Evolutionary conservation across 2,113 vertebrate species (phyloP).

Genomic region (Myrmecophaga tridactyla): DNA sequence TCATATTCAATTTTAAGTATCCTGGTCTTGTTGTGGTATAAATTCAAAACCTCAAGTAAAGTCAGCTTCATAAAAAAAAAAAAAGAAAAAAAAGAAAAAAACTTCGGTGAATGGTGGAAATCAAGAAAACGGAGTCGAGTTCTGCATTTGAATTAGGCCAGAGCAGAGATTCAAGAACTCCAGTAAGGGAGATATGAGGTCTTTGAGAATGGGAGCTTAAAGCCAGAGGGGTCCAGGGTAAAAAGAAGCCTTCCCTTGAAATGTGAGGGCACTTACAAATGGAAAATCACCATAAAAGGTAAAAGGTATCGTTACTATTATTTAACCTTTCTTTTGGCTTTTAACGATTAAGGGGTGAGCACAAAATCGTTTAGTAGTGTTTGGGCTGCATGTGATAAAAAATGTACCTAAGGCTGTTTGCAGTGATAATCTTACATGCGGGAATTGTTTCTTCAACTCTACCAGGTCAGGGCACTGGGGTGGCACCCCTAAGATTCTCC

Average conservation of each 20-base stretch:
- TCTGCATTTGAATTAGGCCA: not conserved
- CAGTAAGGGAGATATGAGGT: not conserved
- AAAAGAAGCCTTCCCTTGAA: not conserved
- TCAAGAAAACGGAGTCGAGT: not conserved
- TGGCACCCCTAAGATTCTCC: not conserved
- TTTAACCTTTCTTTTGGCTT: not conserved
- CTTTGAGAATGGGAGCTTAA: not conserved
- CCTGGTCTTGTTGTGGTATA: not conserved
- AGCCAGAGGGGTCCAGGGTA: not conserved
- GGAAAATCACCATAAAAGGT: not conserved
- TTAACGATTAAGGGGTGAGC: not conserved
- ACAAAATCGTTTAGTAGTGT: not conserved
- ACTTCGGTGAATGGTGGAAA: constrained; percentile 2
- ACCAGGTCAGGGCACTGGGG: not conserved
- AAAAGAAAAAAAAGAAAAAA: not conserved
- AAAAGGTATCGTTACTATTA: not conserved
- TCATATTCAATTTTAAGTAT: not conserved
- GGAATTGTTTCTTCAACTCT: not conserved
- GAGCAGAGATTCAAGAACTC: not conserved
- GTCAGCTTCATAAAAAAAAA: not conserved
- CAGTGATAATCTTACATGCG: not conserved
- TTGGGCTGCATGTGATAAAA: not conserved
- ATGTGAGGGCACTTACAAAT: not conserved
- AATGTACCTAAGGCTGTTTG: not conserved
- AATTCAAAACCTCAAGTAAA: not conserved